Evolutionary conservation across 2,113 vertebrate genomes (phyloP).

Genomic region (Acrocephalus arundinaceus): DNA sequence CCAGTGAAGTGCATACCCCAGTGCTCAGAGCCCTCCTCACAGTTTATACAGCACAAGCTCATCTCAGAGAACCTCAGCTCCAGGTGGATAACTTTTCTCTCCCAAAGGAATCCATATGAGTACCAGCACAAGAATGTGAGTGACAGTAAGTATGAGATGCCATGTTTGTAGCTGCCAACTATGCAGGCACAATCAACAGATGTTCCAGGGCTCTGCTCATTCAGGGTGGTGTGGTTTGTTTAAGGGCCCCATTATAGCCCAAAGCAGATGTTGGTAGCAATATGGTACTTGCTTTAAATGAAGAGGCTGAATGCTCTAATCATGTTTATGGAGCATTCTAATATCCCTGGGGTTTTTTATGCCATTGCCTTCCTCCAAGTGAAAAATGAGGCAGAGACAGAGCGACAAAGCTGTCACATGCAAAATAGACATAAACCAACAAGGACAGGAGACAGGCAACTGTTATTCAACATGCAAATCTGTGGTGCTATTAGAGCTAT

Average conservation of each 20-base stretch:
- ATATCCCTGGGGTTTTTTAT: conserved; percentile 13
- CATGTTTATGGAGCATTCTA: conserved; percentile 22
- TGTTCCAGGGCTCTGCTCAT: neutral
- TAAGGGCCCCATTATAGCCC: neutral
- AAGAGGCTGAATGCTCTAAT: conserved; percentile 44
- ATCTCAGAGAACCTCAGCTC: neutral
- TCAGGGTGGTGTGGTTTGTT: neutral
- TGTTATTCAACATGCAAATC: neutral
- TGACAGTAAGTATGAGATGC: neutral
- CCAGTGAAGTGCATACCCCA: neutral
- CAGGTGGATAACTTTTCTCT: neutral
- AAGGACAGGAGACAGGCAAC: neutral
- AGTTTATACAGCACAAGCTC: neutral
- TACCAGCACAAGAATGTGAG: neutral
- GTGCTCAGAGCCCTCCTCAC: neutral
- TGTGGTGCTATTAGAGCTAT: neutral
- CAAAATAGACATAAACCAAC: neutral
- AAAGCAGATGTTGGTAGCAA: conserved; percentile 35
- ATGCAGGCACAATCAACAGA: neutral
- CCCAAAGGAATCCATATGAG: neutral
- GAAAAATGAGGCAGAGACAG: neutral
- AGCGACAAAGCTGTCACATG: neutral
- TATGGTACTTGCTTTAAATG: conserved; percentile 33
- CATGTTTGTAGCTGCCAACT: neutral
- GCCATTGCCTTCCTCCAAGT: neutral